Percentiles rank a stretch among this genome's conserved stretches.
Evolutionary conservation across 2,888 invertebrate species (phyloP).

Genomic region (Drosophila suboccidentalis): DNA sequence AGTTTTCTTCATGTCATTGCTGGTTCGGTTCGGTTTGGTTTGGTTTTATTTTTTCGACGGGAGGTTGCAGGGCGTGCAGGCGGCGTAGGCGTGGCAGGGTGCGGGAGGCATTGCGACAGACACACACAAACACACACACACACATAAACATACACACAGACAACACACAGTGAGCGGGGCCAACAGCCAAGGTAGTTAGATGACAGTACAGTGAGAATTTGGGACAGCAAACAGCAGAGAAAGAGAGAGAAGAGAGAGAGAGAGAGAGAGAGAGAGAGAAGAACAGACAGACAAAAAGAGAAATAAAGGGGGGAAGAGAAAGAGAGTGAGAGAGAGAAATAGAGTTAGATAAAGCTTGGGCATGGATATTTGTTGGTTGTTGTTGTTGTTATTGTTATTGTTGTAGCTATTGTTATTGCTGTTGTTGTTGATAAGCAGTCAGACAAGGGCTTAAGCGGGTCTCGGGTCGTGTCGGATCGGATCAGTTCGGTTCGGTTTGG

Average conservation of each 20-base stretch:
- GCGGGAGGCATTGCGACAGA: conserved; percentile 15
- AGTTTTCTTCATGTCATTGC: conserved; percentile 73
- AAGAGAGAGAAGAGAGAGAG: conserved; percentile 26
- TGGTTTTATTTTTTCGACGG: not conserved
- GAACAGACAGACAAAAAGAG: conserved; percentile 20
- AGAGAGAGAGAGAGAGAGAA: conserved; percentile 27
- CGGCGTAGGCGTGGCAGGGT: conserved; percentile 24
- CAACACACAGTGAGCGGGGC: conserved; percentile 12
- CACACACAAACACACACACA: conserved; percentile 12
- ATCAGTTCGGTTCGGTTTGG: conserved; percentile 3
- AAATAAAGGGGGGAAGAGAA: conserved; percentile 34
- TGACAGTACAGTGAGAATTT: conserved; percentile 23
- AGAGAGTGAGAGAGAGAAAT: conserved; percentile 37
- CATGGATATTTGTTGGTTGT: conserved; percentile 49
- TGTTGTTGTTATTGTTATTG: conserved; percentile 19
- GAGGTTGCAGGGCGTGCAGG: not conserved
- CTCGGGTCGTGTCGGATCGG: conserved; percentile 12
- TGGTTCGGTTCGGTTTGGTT: conserved; percentile 11
- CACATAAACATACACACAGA: conserved; percentile 15
- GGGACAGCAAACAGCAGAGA: conserved; percentile 30
- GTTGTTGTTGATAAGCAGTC: conserved; percentile 56
- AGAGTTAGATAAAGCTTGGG: conserved; percentile 72
- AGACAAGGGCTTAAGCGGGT: conserved; percentile 58
- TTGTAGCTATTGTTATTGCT: too few relatives aligned
- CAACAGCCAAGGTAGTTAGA: conserved; percentile 22